Evolutionary conservation across 2,888 invertebrate genomes (phyloP).

Genomic region (Melipona bicolor): DNA sequence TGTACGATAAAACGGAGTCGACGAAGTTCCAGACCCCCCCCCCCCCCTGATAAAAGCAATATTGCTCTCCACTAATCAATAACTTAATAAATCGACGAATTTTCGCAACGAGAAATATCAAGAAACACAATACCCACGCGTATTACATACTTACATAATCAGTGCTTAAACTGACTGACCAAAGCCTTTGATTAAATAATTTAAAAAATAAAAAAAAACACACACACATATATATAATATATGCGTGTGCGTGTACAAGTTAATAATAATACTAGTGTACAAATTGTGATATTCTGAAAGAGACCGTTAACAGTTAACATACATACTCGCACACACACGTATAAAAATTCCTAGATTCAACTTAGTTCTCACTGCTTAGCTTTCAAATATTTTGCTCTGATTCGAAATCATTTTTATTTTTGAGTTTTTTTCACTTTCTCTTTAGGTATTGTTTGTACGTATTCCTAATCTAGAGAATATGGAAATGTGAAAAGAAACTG

Average conservation of each 20-base stretch:
- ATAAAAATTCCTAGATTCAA: conserved; percentile 25
- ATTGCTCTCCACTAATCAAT: conserved; percentile 33
- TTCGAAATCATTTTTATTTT: not conserved
- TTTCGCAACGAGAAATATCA: conserved; percentile 15
- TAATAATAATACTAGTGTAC: conserved; percentile 74
- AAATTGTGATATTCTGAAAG: conserved; percentile 62
- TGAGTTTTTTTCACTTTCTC: not conserved
- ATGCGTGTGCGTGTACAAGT: conserved; percentile 34
- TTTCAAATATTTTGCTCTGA: not conserved
- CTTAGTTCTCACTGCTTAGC: not conserved
- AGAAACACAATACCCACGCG: conserved; percentile 25
- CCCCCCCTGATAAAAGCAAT: not conserved
- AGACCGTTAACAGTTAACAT: conserved; percentile 59
- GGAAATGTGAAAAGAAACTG: not conserved
- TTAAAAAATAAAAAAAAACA: conserved; percentile 68
- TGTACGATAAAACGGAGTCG: not conserved
- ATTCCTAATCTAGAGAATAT: no score
- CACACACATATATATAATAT: conserved; percentile 25
- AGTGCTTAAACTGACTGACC: conserved; percentile 49
- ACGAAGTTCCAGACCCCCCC: not conserved
- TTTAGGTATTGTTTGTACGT: no score
- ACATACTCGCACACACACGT: conserved; percentile 34
- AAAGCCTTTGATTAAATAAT: conserved; percentile 72
- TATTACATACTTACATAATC: conserved; percentile 43
- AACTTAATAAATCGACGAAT: conserved; percentile 42